Base-by-base conservation (phyloP, 2,797 vertebrate genomes). In the Phoeniculus purpureus region DNA sequence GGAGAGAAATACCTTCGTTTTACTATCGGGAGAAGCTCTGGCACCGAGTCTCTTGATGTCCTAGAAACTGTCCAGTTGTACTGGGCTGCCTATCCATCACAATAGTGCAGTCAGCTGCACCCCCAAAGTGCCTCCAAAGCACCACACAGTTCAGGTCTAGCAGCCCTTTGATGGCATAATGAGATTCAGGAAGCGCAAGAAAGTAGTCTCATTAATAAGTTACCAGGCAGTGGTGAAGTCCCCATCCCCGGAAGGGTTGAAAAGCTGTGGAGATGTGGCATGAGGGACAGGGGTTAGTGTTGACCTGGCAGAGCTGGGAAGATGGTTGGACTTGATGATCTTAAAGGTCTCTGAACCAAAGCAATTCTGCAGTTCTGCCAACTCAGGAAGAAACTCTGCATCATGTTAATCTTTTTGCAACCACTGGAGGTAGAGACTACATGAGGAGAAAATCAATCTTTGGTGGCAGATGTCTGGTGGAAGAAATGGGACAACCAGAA, bases 391-490 rank as follows among this genome's bases (percentile, higher is more conserved):
- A n/a, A 66, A 19, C 23, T 71, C 29, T 71, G 75, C 75, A 74
- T 32, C 23, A 4, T 0, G 23, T 61, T 76, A 52, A 83, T 52
- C 67, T 48, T 86, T 92, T 67, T 88, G 89, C 70, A 89, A 87
- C 81, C 89, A 31, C 43, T 2, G 84, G 71, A 96, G 85, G 85
- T 64, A 92, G 67, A 79, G 26, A 58, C 20, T 15, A 29, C 0
- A n/a, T 1, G 8, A 91, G 34, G 54, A 52, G 70, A 72, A 91
- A 91, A 80, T 4, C 10, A 74, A 74, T 89, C 94, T 95, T 92
- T 88, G 94, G 92, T 81, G 47, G 68, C 32, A 68, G 11, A 34
- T 5, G 6, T 45, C 27, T 31, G 34, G 23, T 31, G 55, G 21
- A 83, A n/a, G 21, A 87, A 80, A 92, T 25, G 12, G 21, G 13